A percentile compares a stretch with the other conserved stretches of the same genome.
These are phyloP conservation scores for Xanthorhoe designata DNA, from an alignment of 2,888 invertebrate genomes.

Conservation along the genomic window DNA sequence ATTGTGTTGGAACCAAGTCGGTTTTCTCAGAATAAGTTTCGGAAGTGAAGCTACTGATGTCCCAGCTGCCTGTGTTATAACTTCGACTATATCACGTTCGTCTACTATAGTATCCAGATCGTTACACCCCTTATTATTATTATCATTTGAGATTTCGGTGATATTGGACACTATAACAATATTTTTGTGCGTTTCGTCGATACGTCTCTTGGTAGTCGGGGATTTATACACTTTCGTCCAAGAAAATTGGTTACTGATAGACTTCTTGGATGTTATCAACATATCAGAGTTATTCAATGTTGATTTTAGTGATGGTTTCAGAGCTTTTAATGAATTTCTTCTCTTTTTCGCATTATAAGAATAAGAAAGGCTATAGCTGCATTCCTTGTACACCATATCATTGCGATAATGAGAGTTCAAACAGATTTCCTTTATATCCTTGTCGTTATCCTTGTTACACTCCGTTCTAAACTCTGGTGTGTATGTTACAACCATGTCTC, in stretches of 20 bases:
- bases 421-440: slow-evolving; percentile 48
- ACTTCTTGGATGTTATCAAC: slow-evolving; percentile 20
- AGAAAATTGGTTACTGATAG: slow-evolving; percentile 46
- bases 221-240: slow-evolving; percentile 68
- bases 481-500: slow-evolving; percentile 38
- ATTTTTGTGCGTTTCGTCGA: slow-evolving; percentile 35
- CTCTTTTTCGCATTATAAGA: slow-evolving; percentile 32
- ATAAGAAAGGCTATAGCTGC: slow-evolving; percentile 54
- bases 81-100: slow-evolving; percentile 29
- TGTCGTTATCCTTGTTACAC: slow-evolving; percentile 34
- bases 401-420: slow-evolving; percentile 53
- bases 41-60: slow-evolving; percentile 53
- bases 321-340: slow-evolving; percentile 28
- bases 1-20: slow-evolving; percentile 47
- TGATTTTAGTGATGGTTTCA: slow-evolving; percentile 30
- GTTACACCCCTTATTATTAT: slow-evolving; percentile 16
- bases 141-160: slow-evolving; percentile 14
- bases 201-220: slow-evolving; percentile 47
- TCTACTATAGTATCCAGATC: slow-evolving; percentile 20
- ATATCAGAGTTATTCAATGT: slow-evolving; percentile 11
- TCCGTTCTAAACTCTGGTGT: slow-evolving; percentile 18
- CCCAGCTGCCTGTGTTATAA: slow-evolving; percentile 47
- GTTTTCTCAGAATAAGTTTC: slow-evolving; percentile 34
- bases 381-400: slow-evolving; percentile 65
- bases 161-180: slow-evolving; percentile 35